phyloP scores from a whole-genome alignment of 2,113 vertebrate species.

The Ictidomys tridecemlineatus region DNA sequence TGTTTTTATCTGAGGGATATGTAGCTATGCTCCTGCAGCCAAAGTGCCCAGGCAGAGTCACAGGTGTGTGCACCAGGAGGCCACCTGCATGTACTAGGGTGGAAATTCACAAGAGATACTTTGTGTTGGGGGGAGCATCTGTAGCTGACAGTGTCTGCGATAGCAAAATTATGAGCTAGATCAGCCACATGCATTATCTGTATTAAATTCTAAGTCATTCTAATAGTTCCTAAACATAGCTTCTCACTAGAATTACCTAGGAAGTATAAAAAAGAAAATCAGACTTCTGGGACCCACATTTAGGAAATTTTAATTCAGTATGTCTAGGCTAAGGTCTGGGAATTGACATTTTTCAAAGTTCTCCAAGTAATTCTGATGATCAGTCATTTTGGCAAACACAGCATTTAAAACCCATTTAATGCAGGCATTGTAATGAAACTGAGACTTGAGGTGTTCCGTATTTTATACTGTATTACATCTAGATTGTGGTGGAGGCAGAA shows the following conservation, averaged over 20 bases:
- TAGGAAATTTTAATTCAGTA: slow-evolving; percentile 65
- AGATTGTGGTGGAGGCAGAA: background rate
- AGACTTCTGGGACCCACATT: slow-evolving; percentile 5
- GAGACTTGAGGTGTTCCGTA: background rate
- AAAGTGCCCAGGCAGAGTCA: background rate
- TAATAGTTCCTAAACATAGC: slow-evolving; percentile 31
- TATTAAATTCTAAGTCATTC: slow-evolving; percentile 16
- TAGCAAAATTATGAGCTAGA: background rate
- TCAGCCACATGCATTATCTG: background rate
- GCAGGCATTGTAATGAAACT: background rate
- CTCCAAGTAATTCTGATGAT: slow-evolving; percentile 16
- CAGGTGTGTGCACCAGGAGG: background rate
- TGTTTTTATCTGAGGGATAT: background rate
- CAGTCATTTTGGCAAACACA: slow-evolving; percentile 39
- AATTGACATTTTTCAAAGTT: slow-evolving; percentile 55
- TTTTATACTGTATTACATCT: background rate
- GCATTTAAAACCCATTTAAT: slow-evolving; percentile 24
- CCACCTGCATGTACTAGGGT: background rate
- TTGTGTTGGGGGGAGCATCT: no score
- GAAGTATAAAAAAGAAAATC: background rate
- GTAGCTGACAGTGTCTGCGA: background rate
- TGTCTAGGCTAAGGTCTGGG: slow-evolving; percentile 49
- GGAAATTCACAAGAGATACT: background rate
- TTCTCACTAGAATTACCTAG: slow-evolving; percentile 41
- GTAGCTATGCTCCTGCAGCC: background rate